Conservation (phyloP, 2,888 invertebrate genomes). For the Eristalis arbustorum region DNA sequence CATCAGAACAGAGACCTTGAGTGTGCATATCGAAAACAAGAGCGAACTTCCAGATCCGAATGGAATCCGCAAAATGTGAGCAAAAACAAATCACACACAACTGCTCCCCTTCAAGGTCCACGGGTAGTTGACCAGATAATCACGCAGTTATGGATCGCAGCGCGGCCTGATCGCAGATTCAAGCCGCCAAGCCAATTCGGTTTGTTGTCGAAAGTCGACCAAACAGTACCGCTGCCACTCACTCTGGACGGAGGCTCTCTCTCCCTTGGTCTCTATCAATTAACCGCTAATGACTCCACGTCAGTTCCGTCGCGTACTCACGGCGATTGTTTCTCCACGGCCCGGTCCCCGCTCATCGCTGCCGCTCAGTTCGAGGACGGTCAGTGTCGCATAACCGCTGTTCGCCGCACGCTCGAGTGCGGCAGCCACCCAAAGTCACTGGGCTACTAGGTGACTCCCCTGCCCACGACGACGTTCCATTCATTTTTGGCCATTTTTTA, state of each 20-base stretch:
- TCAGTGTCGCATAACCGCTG: conserved; percentile 61
- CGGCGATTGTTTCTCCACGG: neutral
- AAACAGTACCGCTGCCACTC: neutral
- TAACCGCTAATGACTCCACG: conserved; percentile 53
- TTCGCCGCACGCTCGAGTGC: conserved; percentile 31
- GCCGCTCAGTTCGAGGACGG: conserved; percentile 53
- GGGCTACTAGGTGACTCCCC: conserved; percentile 51
- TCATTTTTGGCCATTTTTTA: conserved; percentile 15
- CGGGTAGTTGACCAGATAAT: conserved; percentile 63
- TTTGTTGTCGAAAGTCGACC: neutral
- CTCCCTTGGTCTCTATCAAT: conserved; percentile 2
- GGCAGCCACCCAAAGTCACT: conserved; percentile 58
- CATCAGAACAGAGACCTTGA: conserved; percentile 23
- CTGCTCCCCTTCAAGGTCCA: conserved; percentile 45
- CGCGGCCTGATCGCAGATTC: neutral
- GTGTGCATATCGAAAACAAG: conserved; percentile 26
- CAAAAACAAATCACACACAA: neutral
- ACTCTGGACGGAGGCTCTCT: neutral
- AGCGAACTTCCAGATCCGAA: conserved; percentile 15
- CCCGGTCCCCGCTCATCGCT: neutral
- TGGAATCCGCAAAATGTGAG: conserved; percentile 24
- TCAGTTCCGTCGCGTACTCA: conserved; percentile 29
- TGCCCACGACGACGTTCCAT: neutral
- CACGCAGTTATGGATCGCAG: conserved; percentile 32
- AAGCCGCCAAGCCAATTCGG: conserved; percentile 2